A percentile compares a stretch with the other conserved stretches of the same genome.
phyloP scores from a whole-genome alignment of 2,797 vertebrate species.

The Eulemur coronatus region DNA sequence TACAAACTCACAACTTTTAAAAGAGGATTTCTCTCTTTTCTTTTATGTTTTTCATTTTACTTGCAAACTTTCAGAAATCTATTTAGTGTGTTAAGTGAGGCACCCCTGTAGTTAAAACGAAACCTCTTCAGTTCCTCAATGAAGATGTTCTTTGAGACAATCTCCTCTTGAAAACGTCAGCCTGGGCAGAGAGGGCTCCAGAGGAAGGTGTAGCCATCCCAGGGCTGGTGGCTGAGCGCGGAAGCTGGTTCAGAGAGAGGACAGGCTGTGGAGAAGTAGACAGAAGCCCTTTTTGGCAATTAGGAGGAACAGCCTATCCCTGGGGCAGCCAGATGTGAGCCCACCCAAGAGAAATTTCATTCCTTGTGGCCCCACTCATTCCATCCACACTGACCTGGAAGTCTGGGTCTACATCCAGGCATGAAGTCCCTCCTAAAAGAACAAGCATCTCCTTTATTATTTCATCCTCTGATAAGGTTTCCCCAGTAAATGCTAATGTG shows the following conservation, averaged over 20 bases:
- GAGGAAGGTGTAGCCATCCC: neutral
- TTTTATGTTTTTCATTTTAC: neutral
- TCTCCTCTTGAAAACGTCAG: constrained; percentile 3
- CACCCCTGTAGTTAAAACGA: constrained; percentile 48
- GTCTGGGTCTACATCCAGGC: neutral
- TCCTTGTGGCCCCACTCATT: neutral
- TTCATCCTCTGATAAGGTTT: neutral
- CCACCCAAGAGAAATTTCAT: neutral
- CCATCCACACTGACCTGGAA: neutral
- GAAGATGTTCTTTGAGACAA: constrained; percentile 52
- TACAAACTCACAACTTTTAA: constrained; percentile 58
- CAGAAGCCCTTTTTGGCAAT: neutral
- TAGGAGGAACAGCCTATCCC: neutral
- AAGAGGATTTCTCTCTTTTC: neutral
- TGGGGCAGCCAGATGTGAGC: neutral
- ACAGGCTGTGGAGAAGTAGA: neutral
- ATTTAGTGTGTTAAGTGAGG: constrained; percentile 52
- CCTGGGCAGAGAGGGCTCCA: neutral
- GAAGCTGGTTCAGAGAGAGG: neutral
- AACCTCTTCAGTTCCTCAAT: constrained; percentile 51
- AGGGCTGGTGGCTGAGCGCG: neutral
- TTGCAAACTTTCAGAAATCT: constrained; percentile 63
- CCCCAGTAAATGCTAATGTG: neutral
- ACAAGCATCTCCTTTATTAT: neutral
- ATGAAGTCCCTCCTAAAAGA: neutral